Base-by-base conservation (phyloP, 1,140 invertebrate species). In the Hyposmocoma kahamanoa region DNA sequence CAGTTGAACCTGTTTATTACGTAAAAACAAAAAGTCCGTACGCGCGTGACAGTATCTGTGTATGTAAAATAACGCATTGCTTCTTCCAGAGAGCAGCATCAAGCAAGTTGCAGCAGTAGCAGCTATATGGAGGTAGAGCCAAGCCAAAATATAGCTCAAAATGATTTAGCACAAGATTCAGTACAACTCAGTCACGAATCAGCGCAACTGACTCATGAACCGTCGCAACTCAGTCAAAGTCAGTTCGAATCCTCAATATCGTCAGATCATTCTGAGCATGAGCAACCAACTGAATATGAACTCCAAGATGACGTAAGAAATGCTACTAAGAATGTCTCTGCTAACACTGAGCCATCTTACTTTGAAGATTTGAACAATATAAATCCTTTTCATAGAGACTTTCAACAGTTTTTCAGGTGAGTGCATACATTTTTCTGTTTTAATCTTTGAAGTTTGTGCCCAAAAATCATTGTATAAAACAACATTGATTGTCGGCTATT, bases 381-480 rank as follows among this genome's bases (percentile, higher is more conserved):
- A 36, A 36, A 52, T 62, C 26, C 47, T 13, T 67, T 72, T 38
- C 57, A 68, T n/a, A 65, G 43, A 36, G 62, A 79, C 38, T 34
- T 72, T 22, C 59, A 67, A 46, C 70, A 81, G 17, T 74, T 65
- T 60, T 62, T 74, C 26, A 69, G 62, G 74, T 76, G 47, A 48
- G 59, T 47, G n/a, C n/a, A n/a, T n/a, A n/a, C n/a, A n/a, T n/a
- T n/a, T n/a, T n/a, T n/a, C n/a, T n/a, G n/a, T n/a, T n/a, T n/a
- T n/a, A n/a, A n/a, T n/a, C n/a, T n/a, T n/a, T n/a, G n/a, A n/a
- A 22, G n/a, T 18, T 22, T 30, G 42, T 32, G n/a, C n/a, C n/a
- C n/a, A n/a, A n/a, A n/a, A n/a, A n/a, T n/a, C n/a, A n/a, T n/a
- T n/a, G n/a, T n/a, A n/a, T n/a, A n/a, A n/a, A n/a, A n/a, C n/a